phyloP scores from a whole-genome alignment of 2,113 vertebrate genomes.

The Halichoerus grypus region DNA sequence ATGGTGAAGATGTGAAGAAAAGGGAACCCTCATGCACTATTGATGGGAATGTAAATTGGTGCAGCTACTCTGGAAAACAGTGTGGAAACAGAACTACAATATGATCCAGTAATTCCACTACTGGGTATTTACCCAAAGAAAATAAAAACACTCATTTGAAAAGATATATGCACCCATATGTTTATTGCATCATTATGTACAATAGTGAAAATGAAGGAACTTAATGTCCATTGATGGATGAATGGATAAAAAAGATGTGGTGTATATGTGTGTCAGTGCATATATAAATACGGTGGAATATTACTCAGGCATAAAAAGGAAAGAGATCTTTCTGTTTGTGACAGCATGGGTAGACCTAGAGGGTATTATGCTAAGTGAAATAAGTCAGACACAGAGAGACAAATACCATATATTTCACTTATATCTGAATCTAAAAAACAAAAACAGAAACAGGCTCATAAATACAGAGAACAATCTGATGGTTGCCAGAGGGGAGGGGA shows the following conservation, averaged over 20 bases:
- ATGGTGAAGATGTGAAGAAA: background rate
- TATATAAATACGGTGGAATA: background rate
- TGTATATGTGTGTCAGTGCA: background rate
- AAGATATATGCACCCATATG: background rate
- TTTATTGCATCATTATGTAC: background rate
- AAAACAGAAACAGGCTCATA: background rate
- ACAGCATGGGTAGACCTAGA: background rate
- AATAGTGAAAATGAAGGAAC: background rate
- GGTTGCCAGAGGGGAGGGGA: background rate
- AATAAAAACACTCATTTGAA: background rate
- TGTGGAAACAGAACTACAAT: background rate
- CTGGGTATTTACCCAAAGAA: background rate
- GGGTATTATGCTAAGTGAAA: background rate
- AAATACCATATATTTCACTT: background rate
- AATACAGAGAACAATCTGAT: background rate
- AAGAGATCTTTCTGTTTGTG: background rate
- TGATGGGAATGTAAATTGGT: background rate
- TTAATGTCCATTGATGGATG: background rate
- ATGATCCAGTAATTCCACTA: background rate
- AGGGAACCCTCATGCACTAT: background rate
- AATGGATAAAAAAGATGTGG: background rate
- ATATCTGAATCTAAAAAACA: background rate
- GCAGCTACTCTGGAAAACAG: background rate
- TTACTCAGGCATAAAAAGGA: background rate
- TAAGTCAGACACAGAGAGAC: background rate